phyloP scores from a whole-genome alignment of 1,140 invertebrate species.

The Tetranychus cinnabarinus region DNA sequence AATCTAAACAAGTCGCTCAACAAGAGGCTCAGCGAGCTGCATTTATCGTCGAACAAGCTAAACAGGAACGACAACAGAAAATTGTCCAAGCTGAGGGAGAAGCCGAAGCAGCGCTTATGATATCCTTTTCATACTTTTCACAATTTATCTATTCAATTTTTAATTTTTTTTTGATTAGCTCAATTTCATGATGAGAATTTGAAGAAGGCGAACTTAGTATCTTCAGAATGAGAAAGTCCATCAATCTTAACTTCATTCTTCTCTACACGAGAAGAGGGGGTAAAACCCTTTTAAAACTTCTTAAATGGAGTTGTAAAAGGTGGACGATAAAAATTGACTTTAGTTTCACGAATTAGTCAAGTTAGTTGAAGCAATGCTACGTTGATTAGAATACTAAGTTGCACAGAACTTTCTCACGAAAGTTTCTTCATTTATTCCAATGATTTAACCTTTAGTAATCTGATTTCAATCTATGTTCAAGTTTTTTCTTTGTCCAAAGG shows the following conservation, averaged over 20 bases:
- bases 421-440: not conserved
- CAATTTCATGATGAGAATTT: not conserved
- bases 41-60: constrained; percentile 90
- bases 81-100: constrained; percentile 99
- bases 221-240: constrained; percentile 2
- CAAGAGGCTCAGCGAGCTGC: constrained; percentile 97
- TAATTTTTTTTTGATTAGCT: too few relatives aligned
- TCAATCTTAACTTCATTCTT: constrained; percentile 5
- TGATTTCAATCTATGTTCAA: constrained; percentile 12
- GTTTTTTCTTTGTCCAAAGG: not conserved
- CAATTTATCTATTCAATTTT: not conserved
- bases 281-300: not conserved
- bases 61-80: constrained; percentile 94
- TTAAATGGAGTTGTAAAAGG: constrained; percentile 6
- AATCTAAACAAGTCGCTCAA: constrained; percentile 95
- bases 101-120: constrained; percentile 91
- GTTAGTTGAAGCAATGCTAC: not conserved
- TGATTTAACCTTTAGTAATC: constrained; percentile 21
- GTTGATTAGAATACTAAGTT: too few relatives aligned
- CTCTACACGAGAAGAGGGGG: not conserved
- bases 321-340: constrained; percentile 1
- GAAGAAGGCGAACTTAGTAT: not conserved
- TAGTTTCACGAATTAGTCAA: not conserved
- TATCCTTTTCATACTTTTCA: constrained; percentile 39
- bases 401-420: too few relatives aligned